These are phyloP conservation scores for Acanthopagrus latus DNA, from an alignment of 2,797 vertebrate species.

Conservation along the genomic window DNA sequence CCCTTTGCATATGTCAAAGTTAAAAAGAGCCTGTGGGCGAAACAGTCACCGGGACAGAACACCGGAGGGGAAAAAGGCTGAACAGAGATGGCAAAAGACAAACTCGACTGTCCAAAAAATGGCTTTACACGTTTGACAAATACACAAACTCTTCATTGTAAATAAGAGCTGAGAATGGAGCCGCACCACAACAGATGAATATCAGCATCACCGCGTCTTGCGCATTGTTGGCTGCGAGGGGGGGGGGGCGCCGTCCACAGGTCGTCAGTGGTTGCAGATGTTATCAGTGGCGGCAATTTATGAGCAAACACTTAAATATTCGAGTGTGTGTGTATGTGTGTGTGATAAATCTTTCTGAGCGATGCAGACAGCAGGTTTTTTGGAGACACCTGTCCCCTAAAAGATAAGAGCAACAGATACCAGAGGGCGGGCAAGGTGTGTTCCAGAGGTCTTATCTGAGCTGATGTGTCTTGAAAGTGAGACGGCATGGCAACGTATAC, in stretches of 20 bases:
- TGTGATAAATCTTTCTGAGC: constrained; percentile 41
- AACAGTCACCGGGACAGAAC: constrained; percentile 40
- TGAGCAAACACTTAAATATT: constrained; percentile 59
- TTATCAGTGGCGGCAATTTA: constrained; percentile 64
- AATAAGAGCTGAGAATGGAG: background rate
- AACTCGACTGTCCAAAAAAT: background rate
- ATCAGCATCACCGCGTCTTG: background rate
- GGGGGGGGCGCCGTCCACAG: background rate
- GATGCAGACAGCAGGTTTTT: constrained; percentile 47
- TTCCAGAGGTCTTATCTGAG: constrained; percentile 59
- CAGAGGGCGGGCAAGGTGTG: constrained; percentile 47
- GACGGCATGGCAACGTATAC: background rate
- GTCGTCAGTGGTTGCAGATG: constrained; percentile 13
- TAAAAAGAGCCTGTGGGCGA: constrained; percentile 38
- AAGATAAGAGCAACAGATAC: constrained; percentile 75
- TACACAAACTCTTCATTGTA: no score
- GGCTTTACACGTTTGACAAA: background rate
- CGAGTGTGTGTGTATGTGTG: constrained; percentile 20
- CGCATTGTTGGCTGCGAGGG: background rate
- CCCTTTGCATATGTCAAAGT: constrained; percentile 15
- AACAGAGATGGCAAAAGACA: constrained; percentile 12
- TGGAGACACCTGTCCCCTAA: constrained; percentile 69
- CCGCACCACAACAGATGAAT: background rate
- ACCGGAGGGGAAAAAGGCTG: constrained; percentile 1
- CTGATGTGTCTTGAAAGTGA: constrained; percentile 30